phyloP scores from a whole-genome alignment of 2,797 vertebrate species.

The Clarias laeviceps region DNA sequence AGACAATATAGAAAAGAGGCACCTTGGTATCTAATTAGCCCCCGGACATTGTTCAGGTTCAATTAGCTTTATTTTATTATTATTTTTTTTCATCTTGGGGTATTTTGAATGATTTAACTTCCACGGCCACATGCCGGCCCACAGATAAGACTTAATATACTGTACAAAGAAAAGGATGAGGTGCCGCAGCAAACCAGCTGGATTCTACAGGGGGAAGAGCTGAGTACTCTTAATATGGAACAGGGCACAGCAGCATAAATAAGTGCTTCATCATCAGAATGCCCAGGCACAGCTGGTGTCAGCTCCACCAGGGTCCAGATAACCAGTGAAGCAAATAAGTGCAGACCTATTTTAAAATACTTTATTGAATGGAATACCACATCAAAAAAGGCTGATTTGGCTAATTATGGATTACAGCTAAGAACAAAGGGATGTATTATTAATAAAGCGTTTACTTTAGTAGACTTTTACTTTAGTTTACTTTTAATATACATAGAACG shows the following conservation, averaged over 20 bases:
- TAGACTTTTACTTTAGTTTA: neutral
- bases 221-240: constrained; percentile 39
- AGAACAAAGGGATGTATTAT: neutral
- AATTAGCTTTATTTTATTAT: constrained; percentile 8
- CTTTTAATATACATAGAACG: neutral
- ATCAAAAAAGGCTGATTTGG: neutral
- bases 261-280: constrained; percentile 43
- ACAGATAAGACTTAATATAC: constrained; percentile 22
- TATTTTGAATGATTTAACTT: constrained; percentile 8
- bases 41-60: neutral
- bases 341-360: constrained; percentile 5
- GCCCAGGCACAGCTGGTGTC: constrained; percentile 40
- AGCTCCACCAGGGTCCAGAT: constrained; percentile 41
- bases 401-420: constrained; percentile 15
- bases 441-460: neutral
- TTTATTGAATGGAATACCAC: neutral
- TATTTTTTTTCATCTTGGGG: neutral
- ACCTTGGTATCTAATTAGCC: constrained; percentile 27
- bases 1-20: constrained; percentile 20
- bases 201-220: constrained; percentile 21
- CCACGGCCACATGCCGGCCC: neutral
- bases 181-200: constrained; percentile 11
- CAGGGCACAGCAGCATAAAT: constrained; percentile 35
- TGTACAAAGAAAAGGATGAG: constrained; percentile 24
- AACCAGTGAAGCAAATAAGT: constrained; percentile 22